A percentile compares a stretch with the other conserved stretches of the same genome.
phyloP scores from a whole-genome alignment of 2,888 invertebrate species.

The Parapristionchus giblindavisi region DNA sequence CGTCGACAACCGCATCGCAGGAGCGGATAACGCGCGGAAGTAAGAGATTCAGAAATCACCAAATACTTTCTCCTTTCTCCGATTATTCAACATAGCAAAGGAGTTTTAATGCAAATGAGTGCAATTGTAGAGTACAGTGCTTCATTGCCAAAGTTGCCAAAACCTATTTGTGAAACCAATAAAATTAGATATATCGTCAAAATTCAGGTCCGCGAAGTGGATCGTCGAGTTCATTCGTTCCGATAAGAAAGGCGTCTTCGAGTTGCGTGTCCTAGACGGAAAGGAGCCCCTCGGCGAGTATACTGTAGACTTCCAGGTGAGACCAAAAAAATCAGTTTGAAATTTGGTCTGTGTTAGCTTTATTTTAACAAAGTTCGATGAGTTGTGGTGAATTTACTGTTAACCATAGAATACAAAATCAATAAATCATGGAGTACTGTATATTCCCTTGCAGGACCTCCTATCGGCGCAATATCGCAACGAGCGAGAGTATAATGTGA shows the following conservation, averaged over 20 bases:
- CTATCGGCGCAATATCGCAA: conserved; percentile 83
- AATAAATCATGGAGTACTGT: too few species aligned
- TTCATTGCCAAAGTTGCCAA: background rate
- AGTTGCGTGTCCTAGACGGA: conserved; percentile 46
- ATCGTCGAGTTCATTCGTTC: conserved; percentile 46
- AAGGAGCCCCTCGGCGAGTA: conserved; percentile 42
- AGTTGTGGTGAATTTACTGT: background rate
- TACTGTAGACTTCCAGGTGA: conserved; percentile 50
- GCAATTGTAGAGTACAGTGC: too few species aligned
- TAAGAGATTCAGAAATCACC: background rate
- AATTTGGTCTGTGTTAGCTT: background rate
- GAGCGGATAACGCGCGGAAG: conserved; percentile 37
- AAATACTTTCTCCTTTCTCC: too few species aligned
- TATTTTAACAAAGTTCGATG: background rate
- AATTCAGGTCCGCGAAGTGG: conserved; percentile 46
- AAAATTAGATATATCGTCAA: background rate
- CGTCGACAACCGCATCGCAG: conserved; percentile 42
- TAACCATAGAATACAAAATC: background rate
- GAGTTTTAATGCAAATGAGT: too few species aligned
- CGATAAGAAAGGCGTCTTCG: conserved; percentile 49
- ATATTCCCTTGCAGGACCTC: conserved; percentile 76
- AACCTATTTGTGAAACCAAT: background rate
- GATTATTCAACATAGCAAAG: too few species aligned
- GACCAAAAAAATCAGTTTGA: too few species aligned
- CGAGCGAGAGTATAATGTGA: conserved; percentile 81